These are phyloP conservation scores for Forficula auricularia DNA, from an alignment of 1,140 invertebrate species.

Conservation along the genomic window DNA sequence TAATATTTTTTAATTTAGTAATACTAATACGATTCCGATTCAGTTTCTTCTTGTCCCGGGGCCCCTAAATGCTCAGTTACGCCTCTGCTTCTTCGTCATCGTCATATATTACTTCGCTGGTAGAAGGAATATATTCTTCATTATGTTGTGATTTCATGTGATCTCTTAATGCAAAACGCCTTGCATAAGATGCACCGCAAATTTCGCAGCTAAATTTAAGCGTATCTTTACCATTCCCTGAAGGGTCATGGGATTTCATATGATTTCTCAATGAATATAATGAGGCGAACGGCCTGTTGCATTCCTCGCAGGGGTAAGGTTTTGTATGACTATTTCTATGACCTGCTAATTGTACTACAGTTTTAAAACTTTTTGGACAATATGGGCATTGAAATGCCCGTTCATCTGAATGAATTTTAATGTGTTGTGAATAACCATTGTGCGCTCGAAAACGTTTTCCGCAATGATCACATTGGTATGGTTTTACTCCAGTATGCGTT, in stretches of 20 bases:
- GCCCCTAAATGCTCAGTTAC: no score
- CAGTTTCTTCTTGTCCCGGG: no score
- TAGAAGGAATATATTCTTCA: no score
- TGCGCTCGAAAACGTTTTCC: slow-evolving; percentile 58
- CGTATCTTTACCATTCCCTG: slow-evolving; percentile 33
- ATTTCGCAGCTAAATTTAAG: slow-evolving; percentile 45
- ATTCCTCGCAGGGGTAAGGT: slow-evolving; percentile 50
- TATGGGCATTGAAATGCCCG: slow-evolving; percentile 49
- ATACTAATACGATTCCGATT: no score
- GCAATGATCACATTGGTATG: slow-evolving; percentile 49
- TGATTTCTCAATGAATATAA: slow-evolving; percentile 51
- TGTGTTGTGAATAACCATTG: slow-evolving; percentile 53
- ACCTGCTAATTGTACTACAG: slow-evolving; percentile 49
- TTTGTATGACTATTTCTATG: slow-evolving; percentile 63
- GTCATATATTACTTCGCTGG: no score
- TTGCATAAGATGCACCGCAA: slow-evolving; percentile 55
- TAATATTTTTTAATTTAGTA: no score
- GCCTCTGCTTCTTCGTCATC: no score
- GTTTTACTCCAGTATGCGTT: slow-evolving; percentile 54
- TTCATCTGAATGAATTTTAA: slow-evolving; percentile 48
- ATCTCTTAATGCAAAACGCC: slow-evolving; percentile 48
- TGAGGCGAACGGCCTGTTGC: slow-evolving; percentile 48
- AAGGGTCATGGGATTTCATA: slow-evolving; percentile 39
- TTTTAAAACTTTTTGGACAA: slow-evolving; percentile 58
- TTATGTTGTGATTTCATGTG: slow-evolving; percentile 32